Evolutionary conservation across 2,797 vertebrate genomes (phyloP), one percentile per base, ranked within the genome.

Genomic region (Gallinago stenura): DNA sequence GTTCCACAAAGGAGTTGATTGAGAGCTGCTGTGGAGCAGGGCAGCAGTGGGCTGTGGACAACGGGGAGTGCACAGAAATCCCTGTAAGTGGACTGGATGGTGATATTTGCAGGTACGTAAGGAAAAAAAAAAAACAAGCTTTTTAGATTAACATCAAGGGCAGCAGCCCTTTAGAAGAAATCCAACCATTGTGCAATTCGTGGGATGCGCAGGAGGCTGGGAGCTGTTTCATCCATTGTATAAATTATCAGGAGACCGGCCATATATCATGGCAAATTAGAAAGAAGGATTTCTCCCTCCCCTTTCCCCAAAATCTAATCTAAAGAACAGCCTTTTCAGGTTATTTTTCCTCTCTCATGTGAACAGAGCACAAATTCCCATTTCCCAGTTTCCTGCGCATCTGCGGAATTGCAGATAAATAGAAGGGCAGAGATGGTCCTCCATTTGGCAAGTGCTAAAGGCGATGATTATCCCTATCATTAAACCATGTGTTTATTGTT

Each of bases 1-100:
- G 97, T 92, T 98, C 99, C 95, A 98, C 98, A 28, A 98, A 98
- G 94, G 98, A 99, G 50, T 70, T 99, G 95, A 98, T 99, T 11
- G 98, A 99, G 96, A 98, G 97, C 17, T 99, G 99, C 97, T 99
- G 99, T 58, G 97, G 98, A 10, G 98, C 98, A 2, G 99, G 99
- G 8, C 98, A 99, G 90, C 98, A 98, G 80, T 99, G 99, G 99
- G 99, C 99, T n/a, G 95, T 98, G 10, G 98, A 98, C 91, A 98
- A 98, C 0, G 98, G 97, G 24, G 98, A 99, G 95, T 99, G 99
- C 92, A 96, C 97, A 30, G 97, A 98, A 77, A 98, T 99, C 91
- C 98, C 98, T 3, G 85, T 97, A 75, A 97, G 95, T 22, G 96
- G 97, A 5, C 86, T 78, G 4, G 98, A 98, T 92, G 96, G 95